Base-by-base conservation (phyloP, 2,888 invertebrate genomes). In the Caenorhabditis sp. region DNA sequence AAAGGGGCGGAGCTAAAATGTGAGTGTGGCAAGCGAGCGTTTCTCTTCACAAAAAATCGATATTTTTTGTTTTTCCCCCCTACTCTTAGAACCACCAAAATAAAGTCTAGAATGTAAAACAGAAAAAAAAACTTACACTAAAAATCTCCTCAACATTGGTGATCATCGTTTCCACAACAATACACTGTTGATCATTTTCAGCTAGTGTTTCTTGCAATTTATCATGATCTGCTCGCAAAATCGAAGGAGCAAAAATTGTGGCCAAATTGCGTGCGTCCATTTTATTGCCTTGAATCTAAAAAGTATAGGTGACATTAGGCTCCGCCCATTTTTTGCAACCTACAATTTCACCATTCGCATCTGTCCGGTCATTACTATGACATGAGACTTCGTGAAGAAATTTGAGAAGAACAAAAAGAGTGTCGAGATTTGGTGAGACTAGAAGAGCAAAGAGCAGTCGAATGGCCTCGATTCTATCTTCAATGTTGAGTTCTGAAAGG, bases 231-330 rank as follows among this genome's bases (percentile, higher is more conserved):
- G 92, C 92, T 86, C 95, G 94, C 64, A 96, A 91, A 84, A 96
- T 93, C 86, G 95, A 96, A 0, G 96, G 96, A 1, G 95, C 95
- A 89, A 96, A 94, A 50, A 96, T 85, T 0, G 95, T 95, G 0
- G 96, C 95, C 76, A 96, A 90, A 89, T 95, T 96, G 62, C 92
- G 93, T 55, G 93, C 92, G 88, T 95, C 94, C 96, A 96, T 96
- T 90, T 93, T 94, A 90, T 95, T 95, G 1, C 95, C 95, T 17
- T 91, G 89, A 19, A 74, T 62, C 77, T 77, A 66, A 62, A 69
- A 69, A 8, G 17, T n/a, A n/a, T n/a, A n/a, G n/a, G n/a, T n/a
- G 19, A 21, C n/a, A 12, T 50, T 19, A 14, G 23, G 6, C 23
- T 53, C 23, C 23, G 8, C 23, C 14, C 5, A 53, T 53, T 50